Evolutionary conservation across 2,113 vertebrate genomes (phyloP).

Genomic region (Dasyprocta punctata): DNA sequence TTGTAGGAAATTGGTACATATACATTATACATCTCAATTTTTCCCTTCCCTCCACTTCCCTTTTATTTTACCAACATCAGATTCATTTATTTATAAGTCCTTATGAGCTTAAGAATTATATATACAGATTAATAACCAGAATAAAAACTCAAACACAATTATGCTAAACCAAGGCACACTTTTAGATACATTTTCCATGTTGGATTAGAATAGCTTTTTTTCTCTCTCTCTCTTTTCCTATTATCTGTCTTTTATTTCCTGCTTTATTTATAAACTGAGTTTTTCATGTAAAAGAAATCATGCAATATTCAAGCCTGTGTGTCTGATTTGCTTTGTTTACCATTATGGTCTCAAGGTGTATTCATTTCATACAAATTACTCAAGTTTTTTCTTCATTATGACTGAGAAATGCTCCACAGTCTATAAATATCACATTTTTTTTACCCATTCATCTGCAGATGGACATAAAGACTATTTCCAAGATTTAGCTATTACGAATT

Average conservation of each 20-base stretch:
- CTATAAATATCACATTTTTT: background rate
- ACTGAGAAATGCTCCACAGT: background rate
- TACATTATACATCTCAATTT: background rate
- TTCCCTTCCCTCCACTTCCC: background rate
- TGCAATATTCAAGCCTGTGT: background rate
- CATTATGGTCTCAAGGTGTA: background rate
- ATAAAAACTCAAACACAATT: background rate
- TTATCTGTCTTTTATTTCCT: background rate
- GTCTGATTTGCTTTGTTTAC: background rate
- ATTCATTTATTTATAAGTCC: background rate
- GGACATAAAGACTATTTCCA: background rate
- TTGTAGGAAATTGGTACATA: background rate
- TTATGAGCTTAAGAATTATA: background rate
- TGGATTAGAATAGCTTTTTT: background rate
- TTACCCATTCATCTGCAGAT: background rate
- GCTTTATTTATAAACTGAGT: background rate
- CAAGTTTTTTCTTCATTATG: background rate
- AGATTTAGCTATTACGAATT: background rate
- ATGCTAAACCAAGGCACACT: background rate
- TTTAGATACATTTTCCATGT: background rate
- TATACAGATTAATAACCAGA: background rate
- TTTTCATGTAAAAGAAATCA: background rate
- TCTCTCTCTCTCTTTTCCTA: background rate
- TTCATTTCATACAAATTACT: background rate
- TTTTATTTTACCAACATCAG: background rate